Percentiles rank a stretch among this genome's conserved stretches.
phyloP scores from a whole-genome alignment of 2,797 vertebrate species.

The Furcifer pardalis region DNA sequence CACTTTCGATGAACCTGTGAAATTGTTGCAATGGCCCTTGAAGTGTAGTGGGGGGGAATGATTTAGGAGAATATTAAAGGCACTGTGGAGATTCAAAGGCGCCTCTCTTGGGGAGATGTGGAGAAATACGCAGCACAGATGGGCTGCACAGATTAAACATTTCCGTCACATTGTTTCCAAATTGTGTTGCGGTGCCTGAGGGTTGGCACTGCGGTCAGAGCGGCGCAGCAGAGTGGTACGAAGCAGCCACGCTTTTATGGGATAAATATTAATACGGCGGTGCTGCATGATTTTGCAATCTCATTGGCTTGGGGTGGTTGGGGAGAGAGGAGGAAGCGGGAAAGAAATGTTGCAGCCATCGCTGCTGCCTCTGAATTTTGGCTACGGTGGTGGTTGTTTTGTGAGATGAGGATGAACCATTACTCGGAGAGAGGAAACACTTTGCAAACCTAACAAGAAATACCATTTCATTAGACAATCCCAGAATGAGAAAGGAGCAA shows the following conservation, averaged over 20 bases:
- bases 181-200: slow-evolving; percentile 87
- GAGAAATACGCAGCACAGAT: slow-evolving; percentile 90
- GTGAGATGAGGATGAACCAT: slow-evolving; percentile 1
- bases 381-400: slow-evolving; percentile 14
- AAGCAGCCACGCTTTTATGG: slow-evolving; percentile 67
- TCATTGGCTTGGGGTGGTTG: slow-evolving; percentile 52
- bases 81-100: slow-evolving; percentile 92
- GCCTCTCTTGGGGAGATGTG: slow-evolving; percentile 91
- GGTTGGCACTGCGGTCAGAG: slow-evolving; percentile 82
- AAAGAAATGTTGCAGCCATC: slow-evolving; percentile 39
- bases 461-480: neutral
- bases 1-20: slow-evolving; percentile 92
- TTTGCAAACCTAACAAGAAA: neutral
- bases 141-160: slow-evolving; percentile 91
- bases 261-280: slow-evolving; percentile 74
- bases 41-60: slow-evolving; percentile 84
- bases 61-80: slow-evolving; percentile 94
- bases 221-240: slow-evolving; percentile 62
- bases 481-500: neutral
- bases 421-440: neutral
- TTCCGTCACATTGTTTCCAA: slow-evolving; percentile 90
- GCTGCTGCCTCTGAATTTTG: slow-evolving; percentile 60
- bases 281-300: slow-evolving; percentile 66
- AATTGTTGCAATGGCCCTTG: slow-evolving; percentile 82
- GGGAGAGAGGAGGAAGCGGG: neutral